Evolutionary conservation across 2,888 invertebrate genomes (phyloP).

Genomic region (Cephus rjabovi): DNA sequence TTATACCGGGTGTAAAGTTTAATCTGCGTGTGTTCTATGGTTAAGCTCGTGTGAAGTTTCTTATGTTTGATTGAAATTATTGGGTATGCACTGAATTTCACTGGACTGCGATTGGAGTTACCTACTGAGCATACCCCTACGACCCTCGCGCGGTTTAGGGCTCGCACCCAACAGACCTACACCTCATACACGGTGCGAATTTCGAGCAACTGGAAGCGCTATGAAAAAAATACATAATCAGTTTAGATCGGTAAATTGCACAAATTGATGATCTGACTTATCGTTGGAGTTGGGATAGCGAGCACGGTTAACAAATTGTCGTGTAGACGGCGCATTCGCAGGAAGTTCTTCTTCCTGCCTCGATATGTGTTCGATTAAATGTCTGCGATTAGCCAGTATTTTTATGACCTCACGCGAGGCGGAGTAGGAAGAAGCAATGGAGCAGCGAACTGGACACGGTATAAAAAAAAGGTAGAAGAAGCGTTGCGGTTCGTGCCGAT

Average conservation of each 20-base stretch:
- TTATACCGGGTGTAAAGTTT: background rate
- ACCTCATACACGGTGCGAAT: too few species aligned
- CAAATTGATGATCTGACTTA: background rate
- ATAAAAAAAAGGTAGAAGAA: background rate
- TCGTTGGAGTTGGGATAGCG: background rate
- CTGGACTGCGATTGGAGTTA: background rate
- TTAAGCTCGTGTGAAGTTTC: background rate
- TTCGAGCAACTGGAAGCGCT: background rate
- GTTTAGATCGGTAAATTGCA: background rate
- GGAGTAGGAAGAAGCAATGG: background rate
- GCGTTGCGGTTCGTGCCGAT: constrained; percentile 4
- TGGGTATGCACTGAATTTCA: background rate
- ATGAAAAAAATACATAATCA: background rate
- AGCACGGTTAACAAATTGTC: background rate
- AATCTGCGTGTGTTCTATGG: background rate
- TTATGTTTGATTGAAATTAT: background rate
- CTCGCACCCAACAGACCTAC: too few species aligned
- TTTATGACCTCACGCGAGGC: constrained; percentile 7
- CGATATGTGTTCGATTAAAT: background rate
- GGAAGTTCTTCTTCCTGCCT: background rate
- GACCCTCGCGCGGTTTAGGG: background rate
- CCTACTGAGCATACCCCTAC: background rate
- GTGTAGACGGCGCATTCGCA: background rate
- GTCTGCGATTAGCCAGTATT: background rate
- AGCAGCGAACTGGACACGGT: background rate